Conservation (phyloP, 2,113 vertebrate genomes). For the Alexandromys fortis region DNA sequence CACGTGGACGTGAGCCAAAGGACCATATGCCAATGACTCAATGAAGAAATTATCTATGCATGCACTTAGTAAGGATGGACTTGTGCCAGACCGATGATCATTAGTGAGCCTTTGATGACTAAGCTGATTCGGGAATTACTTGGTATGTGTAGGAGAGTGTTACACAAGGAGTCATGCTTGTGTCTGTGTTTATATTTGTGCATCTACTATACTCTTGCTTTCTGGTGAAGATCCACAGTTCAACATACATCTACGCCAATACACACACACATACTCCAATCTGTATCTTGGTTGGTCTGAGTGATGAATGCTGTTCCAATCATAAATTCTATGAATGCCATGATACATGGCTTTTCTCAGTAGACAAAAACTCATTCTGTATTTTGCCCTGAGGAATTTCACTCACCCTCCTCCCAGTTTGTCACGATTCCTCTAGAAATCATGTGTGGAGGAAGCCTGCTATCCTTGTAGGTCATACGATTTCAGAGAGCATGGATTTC, state of each 20-base stretch:
- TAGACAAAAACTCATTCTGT: background rate
- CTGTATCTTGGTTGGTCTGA: background rate
- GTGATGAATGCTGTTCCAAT: background rate
- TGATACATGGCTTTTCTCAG: background rate
- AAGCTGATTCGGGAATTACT: conserved; percentile 15
- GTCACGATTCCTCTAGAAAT: background rate
- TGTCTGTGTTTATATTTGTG: background rate
- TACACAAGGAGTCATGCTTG: background rate
- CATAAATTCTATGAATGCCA: no score
- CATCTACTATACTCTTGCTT: background rate
- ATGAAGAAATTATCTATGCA: background rate
- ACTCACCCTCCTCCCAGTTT: background rate
- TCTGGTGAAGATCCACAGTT: background rate
- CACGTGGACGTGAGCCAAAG: background rate
- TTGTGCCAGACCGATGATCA: background rate
- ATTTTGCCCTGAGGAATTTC: background rate
- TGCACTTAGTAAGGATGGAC: background rate
- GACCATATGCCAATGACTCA: background rate
- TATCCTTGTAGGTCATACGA: background rate
- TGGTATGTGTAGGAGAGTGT: background rate
- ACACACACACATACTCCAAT: background rate
- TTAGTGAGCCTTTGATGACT: background rate
- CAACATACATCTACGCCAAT: background rate
- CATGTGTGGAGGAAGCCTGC: background rate
- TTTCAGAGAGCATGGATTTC: conserved; percentile 7